Conservation (phyloP, 2,888 invertebrate genomes). For the Liopterus haemorrhoidalis region DNA sequence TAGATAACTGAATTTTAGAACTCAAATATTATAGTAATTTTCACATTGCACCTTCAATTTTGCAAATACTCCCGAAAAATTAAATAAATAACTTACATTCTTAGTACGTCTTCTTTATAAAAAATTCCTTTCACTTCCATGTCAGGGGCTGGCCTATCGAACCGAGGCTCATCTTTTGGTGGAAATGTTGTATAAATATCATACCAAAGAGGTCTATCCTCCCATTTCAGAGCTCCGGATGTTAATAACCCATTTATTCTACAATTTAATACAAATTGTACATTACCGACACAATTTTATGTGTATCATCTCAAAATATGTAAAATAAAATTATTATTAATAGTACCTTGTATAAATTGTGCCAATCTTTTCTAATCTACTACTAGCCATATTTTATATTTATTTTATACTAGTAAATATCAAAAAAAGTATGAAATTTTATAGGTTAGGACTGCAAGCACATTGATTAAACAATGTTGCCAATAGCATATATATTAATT, state of each 20-base stretch:
- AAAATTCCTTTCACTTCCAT: slow-evolving; percentile 64
- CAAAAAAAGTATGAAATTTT: no score
- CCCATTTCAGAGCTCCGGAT: slow-evolving; percentile 70
- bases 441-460: no score
- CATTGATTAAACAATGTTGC: no score
- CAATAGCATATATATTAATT: no score
- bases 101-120: slow-evolving; percentile 73
- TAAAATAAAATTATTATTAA: slow-evolving; percentile 1
- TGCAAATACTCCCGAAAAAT: no score
- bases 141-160: slow-evolving; percentile 60
- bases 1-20: no score
- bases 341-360: slow-evolving; percentile 63
- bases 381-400: slow-evolving; percentile 59
- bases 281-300: background rate
- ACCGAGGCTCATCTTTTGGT: slow-evolving; percentile 75
- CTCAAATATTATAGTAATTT: no score
- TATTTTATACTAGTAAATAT: no score
- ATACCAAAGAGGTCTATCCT: slow-evolving; percentile 89
- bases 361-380: slow-evolving; percentile 66
- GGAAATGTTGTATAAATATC: slow-evolving; percentile 88
- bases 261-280: slow-evolving; percentile 32
- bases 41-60: no score
- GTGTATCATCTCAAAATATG: background rate
- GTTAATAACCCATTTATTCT: slow-evolving; percentile 74
- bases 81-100: slow-evolving; percentile 66